These are phyloP conservation scores for Semnopithecus entellus DNA, from an alignment of 2,113 vertebrate genomes.

Conservation along the genomic window DNA sequence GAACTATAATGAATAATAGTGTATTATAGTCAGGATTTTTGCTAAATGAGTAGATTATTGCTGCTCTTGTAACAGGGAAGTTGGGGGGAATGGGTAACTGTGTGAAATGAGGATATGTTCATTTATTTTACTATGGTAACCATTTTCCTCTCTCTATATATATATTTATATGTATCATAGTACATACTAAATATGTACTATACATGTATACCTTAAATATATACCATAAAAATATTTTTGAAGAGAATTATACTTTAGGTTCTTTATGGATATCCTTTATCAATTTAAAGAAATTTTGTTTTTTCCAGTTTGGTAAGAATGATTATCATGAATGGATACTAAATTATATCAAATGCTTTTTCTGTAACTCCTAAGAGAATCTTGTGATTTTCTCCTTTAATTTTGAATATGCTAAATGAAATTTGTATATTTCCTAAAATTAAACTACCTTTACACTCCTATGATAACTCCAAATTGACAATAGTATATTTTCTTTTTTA, in stretches of 20 bases:
- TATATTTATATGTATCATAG: too few relatives aligned
- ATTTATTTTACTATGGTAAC: not conserved
- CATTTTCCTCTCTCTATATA: not conserved
- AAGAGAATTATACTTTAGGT: too few relatives aligned
- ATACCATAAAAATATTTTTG: not conserved
- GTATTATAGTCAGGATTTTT: not conserved
- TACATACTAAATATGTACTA: too few relatives aligned
- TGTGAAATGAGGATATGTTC: not conserved
- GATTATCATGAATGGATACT: too few relatives aligned
- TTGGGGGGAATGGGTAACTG: not conserved
- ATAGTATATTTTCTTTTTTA: not conserved
- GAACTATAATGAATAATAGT: not conserved
- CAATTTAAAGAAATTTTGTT: too few relatives aligned
- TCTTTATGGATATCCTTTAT: too few relatives aligned
- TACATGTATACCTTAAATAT: not conserved
- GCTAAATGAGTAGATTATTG: not conserved
- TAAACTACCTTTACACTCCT: not conserved
- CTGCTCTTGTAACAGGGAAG: not conserved
- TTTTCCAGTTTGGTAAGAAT: too few relatives aligned
- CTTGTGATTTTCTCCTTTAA: not conserved
- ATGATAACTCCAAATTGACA: not conserved
- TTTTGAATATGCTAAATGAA: not conserved
- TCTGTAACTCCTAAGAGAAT: not conserved
- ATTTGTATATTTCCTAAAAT: not conserved
- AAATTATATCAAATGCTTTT: not conserved